These are phyloP conservation scores for Amphiduros pacificus DNA, from an alignment of 2,888 invertebrate species.

Conservation along the genomic window DNA sequence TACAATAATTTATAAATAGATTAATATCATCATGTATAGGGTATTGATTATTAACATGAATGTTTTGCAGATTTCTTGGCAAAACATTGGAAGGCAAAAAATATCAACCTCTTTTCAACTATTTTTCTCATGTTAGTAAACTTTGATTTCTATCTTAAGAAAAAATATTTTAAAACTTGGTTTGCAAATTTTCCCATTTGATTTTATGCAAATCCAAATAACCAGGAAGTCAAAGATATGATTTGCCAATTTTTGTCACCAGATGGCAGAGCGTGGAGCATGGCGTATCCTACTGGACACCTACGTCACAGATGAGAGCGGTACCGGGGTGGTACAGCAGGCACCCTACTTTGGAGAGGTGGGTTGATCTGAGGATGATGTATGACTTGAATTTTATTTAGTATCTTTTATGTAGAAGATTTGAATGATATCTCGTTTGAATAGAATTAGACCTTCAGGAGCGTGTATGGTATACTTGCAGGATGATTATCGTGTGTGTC, in stretches of 20 bases:
- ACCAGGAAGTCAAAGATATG: background rate
- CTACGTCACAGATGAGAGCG: constrained; percentile 94
- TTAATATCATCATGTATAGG: too few species aligned
- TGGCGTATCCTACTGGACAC: constrained; percentile 83
- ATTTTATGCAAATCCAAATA: background rate
- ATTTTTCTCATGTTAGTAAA: constrained; percentile 71
- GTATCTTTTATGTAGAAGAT: too few species aligned
- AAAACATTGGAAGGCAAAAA: constrained; percentile 74
- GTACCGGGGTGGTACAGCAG: constrained; percentile 97
- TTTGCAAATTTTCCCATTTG: background rate
- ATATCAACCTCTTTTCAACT: constrained; percentile 88
- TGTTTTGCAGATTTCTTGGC: constrained; percentile 68
- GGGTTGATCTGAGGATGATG: too few species aligned
- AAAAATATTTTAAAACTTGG: background rate
- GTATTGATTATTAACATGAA: too few species aligned
- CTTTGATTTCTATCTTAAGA: background rate
- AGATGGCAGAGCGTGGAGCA: constrained; percentile 66
- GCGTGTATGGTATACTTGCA: constrained; percentile 62
- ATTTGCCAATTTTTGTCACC: background rate
- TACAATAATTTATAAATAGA: too few species aligned
- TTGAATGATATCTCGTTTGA: too few species aligned
- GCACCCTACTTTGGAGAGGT: constrained; percentile 95
- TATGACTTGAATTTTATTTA: too few species aligned
- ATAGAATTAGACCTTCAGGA: too few species aligned
- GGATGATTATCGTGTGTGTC: constrained; percentile 85